Evolutionary conservation across 2,797 vertebrate species (phyloP).

Genomic region (Corythornis leucogaster): DNA sequence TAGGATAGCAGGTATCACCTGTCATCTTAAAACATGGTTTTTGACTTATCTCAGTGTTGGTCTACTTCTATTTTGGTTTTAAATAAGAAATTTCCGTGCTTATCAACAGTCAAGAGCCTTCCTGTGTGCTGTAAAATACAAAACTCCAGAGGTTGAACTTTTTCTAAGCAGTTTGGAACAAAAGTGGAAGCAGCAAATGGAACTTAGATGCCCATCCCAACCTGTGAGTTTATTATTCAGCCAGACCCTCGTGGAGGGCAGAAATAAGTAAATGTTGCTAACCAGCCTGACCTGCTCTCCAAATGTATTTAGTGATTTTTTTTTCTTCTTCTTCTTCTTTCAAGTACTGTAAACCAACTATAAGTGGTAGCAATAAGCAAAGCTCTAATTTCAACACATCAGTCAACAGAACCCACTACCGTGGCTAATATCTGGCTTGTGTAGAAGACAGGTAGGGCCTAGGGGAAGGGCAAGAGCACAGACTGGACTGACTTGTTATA

Average conservation of each 20-base stretch:
- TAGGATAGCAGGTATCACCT: background rate
- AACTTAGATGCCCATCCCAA: background rate
- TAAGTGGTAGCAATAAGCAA: background rate
- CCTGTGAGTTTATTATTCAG: background rate
- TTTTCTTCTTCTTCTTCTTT: background rate
- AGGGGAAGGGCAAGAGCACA: background rate
- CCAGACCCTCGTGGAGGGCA: background rate
- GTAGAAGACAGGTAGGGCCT: background rate
- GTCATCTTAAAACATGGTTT: background rate
- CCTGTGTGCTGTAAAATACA: background rate
- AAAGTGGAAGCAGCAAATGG: background rate
- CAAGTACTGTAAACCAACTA: background rate
- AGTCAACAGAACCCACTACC: background rate
- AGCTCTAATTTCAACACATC: background rate
- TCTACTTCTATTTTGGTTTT: background rate
- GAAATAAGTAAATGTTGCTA: background rate
- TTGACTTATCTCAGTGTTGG: background rate
- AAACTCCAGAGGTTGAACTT: background rate
- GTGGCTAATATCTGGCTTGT: background rate
- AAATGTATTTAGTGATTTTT: background rate
- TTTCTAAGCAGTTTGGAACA: background rate
- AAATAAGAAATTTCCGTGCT: background rate
- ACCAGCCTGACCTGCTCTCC: background rate
- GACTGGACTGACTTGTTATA: background rate
- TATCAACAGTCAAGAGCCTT: background rate